phyloP scores from a whole-genome alignment of 2,888 invertebrate species.

The Zaprionus lineosus region DNA sequence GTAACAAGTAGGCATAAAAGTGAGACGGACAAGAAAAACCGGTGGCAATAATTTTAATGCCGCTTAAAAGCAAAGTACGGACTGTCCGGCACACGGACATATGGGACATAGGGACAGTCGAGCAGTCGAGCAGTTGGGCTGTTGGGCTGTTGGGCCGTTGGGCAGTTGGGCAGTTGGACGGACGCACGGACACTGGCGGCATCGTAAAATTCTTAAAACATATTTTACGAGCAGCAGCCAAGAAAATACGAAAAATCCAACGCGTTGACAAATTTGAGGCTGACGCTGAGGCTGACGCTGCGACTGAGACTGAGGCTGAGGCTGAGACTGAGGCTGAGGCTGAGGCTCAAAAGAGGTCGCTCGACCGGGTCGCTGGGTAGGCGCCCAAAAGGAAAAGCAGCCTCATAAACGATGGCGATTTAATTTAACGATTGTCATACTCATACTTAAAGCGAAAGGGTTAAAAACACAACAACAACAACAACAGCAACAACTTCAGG shows the following conservation, averaged over 20 bases:
- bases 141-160: conserved; percentile 35
- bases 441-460: conserved; percentile 49
- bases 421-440: conserved; percentile 75
- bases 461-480: conserved; percentile 16
- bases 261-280: conserved; percentile 75
- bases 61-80: conserved; percentile 52
- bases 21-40: conserved; percentile 64
- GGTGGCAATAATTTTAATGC: conserved; percentile 72
- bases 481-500: too few relatives aligned
- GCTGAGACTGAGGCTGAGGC: too few relatives aligned
- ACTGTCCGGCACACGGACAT: conserved; percentile 1
- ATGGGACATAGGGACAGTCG: conserved; percentile 28
- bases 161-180: conserved; percentile 23
- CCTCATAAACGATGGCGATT: conserved; percentile 73
- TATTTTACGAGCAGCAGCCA: conserved; percentile 68
- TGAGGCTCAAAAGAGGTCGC: conserved; percentile 70
- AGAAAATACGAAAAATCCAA: conserved; percentile 71
- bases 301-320: too few relatives aligned
- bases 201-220: conserved; percentile 78
- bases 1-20: conserved; percentile 70
- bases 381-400: conserved; percentile 75
- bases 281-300: too few relatives aligned
- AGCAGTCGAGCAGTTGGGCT: conserved; percentile 21
- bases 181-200: conserved; percentile 55
- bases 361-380: conserved; percentile 43